Evolutionary conservation across 2,888 invertebrate species (phyloP).

Genomic region (Thecocarcelia acutangulata): DNA sequence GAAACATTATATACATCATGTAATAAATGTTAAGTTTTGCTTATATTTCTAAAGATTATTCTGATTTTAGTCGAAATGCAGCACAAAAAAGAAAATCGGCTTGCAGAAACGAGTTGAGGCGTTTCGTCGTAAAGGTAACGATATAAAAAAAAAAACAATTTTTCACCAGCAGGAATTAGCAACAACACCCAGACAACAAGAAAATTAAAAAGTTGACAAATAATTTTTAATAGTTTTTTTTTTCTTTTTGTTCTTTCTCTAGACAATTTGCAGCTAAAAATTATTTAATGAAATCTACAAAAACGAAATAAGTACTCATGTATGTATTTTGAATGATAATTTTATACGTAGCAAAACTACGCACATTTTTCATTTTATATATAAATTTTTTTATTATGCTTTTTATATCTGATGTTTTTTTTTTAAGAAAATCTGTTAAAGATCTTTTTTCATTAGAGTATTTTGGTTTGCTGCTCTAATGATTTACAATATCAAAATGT

Average conservation of each 20-base stretch:
- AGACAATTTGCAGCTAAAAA: slow-evolving; percentile 10
- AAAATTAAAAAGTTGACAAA: slow-evolving; percentile 45
- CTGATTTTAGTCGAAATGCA: no score
- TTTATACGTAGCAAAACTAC: slow-evolving; percentile 26
- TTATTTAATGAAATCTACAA: not conserved
- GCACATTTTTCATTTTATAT: slow-evolving; percentile 1
- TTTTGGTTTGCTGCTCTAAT: slow-evolving; percentile 31
- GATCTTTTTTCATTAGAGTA: slow-evolving; percentile 43
- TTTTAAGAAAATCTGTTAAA: slow-evolving; percentile 30
- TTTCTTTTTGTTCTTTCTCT: slow-evolving; percentile 21
- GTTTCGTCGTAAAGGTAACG: no score
- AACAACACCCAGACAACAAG: slow-evolving; percentile 26
- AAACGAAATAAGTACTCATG: no score
- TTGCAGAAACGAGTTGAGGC: no score
- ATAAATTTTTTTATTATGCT: slow-evolving; percentile 11
- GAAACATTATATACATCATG: no score
- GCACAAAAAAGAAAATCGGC: no score
- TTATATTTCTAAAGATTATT: no score
- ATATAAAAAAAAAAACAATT: slow-evolving; percentile 34
- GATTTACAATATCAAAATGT: slow-evolving; percentile 37
- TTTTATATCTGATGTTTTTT: slow-evolving; percentile 19
- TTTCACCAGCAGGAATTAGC: slow-evolving; percentile 52
- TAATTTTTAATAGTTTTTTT: slow-evolving; percentile 45
- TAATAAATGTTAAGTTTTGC: no score
- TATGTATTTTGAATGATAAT: not conserved